Conservation (phyloP, 2,113 vertebrate genomes). For the Notechis scutatus region DNA sequence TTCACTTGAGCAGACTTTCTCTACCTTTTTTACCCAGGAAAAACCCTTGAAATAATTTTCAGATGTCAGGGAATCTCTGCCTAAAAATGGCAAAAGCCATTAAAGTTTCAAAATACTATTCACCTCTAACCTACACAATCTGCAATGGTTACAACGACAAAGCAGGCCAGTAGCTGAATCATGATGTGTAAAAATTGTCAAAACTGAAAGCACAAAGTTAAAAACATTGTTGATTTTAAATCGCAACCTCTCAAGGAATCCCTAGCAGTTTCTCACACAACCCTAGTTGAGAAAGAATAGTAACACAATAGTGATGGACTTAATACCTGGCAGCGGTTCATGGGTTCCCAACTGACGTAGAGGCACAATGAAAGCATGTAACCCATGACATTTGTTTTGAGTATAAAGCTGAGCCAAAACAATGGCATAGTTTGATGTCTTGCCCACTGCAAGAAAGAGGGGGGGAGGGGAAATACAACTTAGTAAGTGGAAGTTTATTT, state of each 20-base stretch:
- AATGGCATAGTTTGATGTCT: conserved; percentile 92
- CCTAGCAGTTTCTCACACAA: background rate
- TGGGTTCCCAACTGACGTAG: conserved; percentile 87
- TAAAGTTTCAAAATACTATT: background rate
- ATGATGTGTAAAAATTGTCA: background rate
- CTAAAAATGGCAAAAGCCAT: background rate
- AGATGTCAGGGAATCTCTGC: background rate
- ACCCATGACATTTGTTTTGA: conserved; percentile 82
- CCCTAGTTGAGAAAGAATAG: background rate
- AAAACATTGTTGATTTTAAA: background rate
- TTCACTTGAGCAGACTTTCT: rapidly evolving
- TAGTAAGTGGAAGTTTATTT: background rate
- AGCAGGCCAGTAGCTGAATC: background rate
- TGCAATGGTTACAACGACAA: background rate
- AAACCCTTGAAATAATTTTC: background rate
- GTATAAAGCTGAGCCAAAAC: conserved; percentile 96
- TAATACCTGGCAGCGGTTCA: conserved; percentile 88
- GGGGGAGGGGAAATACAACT: background rate
- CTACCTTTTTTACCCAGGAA: background rate
- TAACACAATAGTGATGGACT: background rate
- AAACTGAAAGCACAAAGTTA: background rate
- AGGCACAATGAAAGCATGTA: conserved; percentile 93
- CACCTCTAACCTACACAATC: background rate
- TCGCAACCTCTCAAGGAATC: background rate
- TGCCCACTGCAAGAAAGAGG: conserved; percentile 83